phyloP scores from a whole-genome alignment of 2,888 invertebrate genomes.

The Odontothrips loti region DNA sequence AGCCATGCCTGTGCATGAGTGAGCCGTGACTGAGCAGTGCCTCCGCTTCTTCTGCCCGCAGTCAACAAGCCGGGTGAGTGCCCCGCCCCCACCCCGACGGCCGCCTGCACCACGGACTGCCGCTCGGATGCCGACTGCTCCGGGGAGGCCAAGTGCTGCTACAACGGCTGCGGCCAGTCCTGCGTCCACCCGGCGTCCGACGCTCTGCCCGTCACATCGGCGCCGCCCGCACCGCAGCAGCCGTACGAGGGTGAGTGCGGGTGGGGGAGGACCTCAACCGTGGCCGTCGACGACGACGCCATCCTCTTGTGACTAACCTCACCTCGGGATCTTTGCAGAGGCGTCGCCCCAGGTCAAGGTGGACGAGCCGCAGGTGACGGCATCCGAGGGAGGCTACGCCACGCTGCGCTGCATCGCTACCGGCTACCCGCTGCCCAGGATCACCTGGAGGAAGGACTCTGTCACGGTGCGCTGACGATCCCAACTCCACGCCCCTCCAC shows the following conservation, averaged over 20 bases:
- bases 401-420: slow-evolving; percentile 69
- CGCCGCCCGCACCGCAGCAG: slow-evolving; percentile 31
- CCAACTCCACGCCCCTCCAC: not conserved
- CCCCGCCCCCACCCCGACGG: slow-evolving; percentile 49
- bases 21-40: not conserved
- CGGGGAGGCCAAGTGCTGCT: slow-evolving; percentile 75
- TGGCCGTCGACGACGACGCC: too few relatives aligned
- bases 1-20: too few relatives aligned
- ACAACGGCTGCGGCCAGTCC: slow-evolving; percentile 67
- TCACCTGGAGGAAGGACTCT: slow-evolving; percentile 71
- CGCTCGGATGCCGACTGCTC: slow-evolving; percentile 76
- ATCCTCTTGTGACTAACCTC: too few relatives aligned
- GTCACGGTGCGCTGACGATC: slow-evolving; percentile 55
- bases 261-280: not conserved
- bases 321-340: slow-evolving; percentile 32
- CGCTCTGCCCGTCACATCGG: slow-evolving; percentile 45
- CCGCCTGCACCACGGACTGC: slow-evolving; percentile 67
- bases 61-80: slow-evolving; percentile 68
- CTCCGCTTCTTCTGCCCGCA: slow-evolving; percentile 41
- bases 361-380: slow-evolving; percentile 57
- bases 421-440: slow-evolving; percentile 71
- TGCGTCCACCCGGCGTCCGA: slow-evolving; percentile 57
- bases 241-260: slow-evolving; percentile 8
- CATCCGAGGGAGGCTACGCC: slow-evolving; percentile 68
- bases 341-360: slow-evolving; percentile 38